A percentile compares a stretch with the other conserved stretches of the same genome.
Conservation (phyloP, 2,888 invertebrate genomes). For the Lasiommata megera region DNA sequence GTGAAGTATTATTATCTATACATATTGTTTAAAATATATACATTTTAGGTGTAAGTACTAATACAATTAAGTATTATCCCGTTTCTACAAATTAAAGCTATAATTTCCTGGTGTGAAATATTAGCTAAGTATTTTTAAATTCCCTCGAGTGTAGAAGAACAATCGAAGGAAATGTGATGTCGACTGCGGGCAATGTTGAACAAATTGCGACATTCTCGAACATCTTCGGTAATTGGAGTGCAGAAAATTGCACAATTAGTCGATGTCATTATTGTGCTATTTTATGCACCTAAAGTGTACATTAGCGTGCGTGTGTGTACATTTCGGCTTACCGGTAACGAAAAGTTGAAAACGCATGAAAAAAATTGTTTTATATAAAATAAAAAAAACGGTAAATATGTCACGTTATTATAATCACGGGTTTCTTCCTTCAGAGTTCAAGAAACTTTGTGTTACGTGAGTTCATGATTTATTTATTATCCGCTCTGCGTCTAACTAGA, state of each 20-base stretch:
- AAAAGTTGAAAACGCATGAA: background rate
- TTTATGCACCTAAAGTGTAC: background rate
- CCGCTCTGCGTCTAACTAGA: too few species aligned
- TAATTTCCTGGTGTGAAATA: too few species aligned
- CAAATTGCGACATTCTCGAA: background rate
- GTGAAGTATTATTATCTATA: too few species aligned
- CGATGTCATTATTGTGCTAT: background rate
- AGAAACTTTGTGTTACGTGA: background rate
- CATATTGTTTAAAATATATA: too few species aligned
- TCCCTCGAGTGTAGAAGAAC: background rate
- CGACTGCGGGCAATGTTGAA: background rate
- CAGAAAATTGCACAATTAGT: background rate
- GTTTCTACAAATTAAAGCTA: too few species aligned
- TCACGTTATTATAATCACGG: too few species aligned
- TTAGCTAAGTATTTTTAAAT: background rate
- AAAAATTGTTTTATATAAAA: too few species aligned
- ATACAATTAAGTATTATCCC: too few species aligned
- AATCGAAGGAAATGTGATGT: conserved; percentile 3
- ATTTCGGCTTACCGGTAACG: background rate
- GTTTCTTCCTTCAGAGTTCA: background rate
- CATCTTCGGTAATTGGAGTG: background rate
- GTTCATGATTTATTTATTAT: background rate
- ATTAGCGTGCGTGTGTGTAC: background rate
- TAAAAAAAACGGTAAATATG: too few species aligned
- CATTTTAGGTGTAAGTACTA: too few species aligned